A percentile compares a stretch with the other conserved stretches of the same genome.
These are phyloP conservation scores for Solea senegalensis DNA, from an alignment of 2,113 vertebrate genomes.

Conservation along the genomic window DNA sequence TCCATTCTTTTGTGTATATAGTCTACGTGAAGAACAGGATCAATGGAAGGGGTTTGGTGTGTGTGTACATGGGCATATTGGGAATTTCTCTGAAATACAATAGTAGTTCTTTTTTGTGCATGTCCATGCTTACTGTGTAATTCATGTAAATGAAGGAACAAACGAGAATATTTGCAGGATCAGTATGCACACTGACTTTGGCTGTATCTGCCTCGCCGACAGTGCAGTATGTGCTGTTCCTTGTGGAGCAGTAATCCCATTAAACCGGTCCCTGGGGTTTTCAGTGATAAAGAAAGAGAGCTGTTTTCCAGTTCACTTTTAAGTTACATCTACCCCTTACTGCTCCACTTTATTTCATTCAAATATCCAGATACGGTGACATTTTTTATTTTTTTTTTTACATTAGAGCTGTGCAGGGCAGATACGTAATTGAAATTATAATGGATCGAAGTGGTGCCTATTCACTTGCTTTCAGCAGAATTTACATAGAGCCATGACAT, in stretches of 20 bases:
- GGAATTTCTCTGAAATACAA: constrained; percentile 9
- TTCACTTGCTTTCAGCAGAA: constrained; percentile 26
- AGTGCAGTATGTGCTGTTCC: constrained; percentile 21
- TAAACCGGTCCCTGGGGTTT: constrained; percentile 28
- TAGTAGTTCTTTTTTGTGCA: background rate
- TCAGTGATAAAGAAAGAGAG: constrained; percentile 24
- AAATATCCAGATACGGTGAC: constrained; percentile 30
- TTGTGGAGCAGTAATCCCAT: constrained; percentile 35
- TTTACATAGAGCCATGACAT: constrained; percentile 9
- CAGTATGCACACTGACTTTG: constrained; percentile 8
- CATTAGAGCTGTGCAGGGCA: constrained; percentile 14
- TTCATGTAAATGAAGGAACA: background rate
- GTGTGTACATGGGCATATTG: background rate
- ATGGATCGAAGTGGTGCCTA: constrained; percentile 45
- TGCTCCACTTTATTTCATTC: constrained; percentile 32
- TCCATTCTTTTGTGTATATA: too few species aligned
- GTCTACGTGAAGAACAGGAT: background rate
- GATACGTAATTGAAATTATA: constrained; percentile 64
- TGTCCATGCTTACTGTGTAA: background rate
- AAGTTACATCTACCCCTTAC: constrained; percentile 25
- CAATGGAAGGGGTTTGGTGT: constrained; percentile 12
- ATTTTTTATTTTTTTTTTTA: constrained; percentile 7
- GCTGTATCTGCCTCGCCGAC: constrained; percentile 5
- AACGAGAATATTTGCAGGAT: constrained; percentile 2
- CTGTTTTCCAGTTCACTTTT: constrained; percentile 37